phyloP scores from a whole-genome alignment of 2,888 invertebrate genomes.

The Lottia gigantea region DNA sequence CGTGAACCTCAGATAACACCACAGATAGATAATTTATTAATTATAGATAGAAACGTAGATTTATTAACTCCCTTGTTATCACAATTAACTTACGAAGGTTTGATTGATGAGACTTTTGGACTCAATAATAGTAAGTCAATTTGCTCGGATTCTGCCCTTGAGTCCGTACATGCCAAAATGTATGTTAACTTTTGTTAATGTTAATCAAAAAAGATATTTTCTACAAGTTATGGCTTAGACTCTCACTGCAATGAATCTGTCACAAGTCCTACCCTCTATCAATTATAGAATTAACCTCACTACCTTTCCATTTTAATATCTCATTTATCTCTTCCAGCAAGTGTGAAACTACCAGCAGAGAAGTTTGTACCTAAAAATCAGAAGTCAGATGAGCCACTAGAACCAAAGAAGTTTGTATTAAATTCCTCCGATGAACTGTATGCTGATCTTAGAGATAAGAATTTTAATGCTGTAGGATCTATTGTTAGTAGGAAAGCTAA shows the following conservation, averaged over 20 bases:
- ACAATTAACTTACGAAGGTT: slow-evolving; percentile 96
- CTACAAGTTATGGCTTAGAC: too few species aligned
- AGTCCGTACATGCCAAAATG: too few species aligned
- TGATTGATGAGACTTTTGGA: slow-evolving; percentile 94
- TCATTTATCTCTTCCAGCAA: slow-evolving; percentile 70
- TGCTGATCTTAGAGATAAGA: slow-evolving; percentile 89
- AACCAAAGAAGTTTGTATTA: slow-evolving; percentile 78
- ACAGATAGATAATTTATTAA: slow-evolving; percentile 87
- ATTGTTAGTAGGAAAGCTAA: slow-evolving; percentile 88
- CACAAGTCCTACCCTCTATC: too few species aligned
- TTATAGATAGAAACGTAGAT: slow-evolving; percentile 92
- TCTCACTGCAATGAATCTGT: too few species aligned
- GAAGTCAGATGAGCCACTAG: slow-evolving; percentile 74
- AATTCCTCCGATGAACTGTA: slow-evolving; percentile 91
- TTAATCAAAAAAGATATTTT: too few species aligned
- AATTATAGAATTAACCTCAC: too few species aligned
- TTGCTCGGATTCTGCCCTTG: too few species aligned
- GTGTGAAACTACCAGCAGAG: slow-evolving; percentile 86
- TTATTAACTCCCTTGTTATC: slow-evolving; percentile 91
- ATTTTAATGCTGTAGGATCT: slow-evolving; percentile 90
- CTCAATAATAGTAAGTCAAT: slow-evolving; percentile 75
- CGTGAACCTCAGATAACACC: slow-evolving; percentile 70
- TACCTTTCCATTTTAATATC: too few species aligned
- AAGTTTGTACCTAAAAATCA: slow-evolving; percentile 82
- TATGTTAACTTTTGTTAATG: too few species aligned